Conservation (phyloP, 2,888 invertebrate species). For the Embidobia sp. region DNA sequence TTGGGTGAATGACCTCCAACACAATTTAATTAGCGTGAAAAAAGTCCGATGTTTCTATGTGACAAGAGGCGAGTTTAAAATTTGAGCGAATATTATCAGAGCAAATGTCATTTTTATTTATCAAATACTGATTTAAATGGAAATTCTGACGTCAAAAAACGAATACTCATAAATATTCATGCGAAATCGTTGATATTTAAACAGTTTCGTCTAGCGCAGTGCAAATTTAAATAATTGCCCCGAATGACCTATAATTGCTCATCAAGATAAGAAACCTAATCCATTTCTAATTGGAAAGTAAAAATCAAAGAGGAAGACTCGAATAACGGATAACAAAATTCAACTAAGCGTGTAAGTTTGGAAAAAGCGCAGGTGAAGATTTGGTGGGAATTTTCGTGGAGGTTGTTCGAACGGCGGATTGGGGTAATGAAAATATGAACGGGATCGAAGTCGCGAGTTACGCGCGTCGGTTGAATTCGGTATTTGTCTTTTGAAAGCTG, state of each 20-base stretch:
- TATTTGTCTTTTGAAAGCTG: slow-evolving; percentile 39
- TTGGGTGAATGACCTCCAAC: no score
- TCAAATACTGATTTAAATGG: background rate
- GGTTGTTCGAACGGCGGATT: background rate
- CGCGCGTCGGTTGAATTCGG: slow-evolving; percentile 12
- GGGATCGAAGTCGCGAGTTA: background rate
- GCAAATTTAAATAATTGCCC: background rate
- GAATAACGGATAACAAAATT: no score
- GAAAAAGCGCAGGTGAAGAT: no score
- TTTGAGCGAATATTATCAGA: background rate
- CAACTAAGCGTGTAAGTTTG: no score
- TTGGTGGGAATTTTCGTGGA: no score
- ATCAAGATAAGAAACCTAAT: no score
- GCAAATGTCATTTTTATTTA: slow-evolving; percentile 1
- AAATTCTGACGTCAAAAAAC: background rate
- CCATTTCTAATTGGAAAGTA: no score
- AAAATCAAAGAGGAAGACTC: no score
- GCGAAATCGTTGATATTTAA: background rate
- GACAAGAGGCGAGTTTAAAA: background rate
- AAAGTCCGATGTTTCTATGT: background rate
- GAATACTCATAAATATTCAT: slow-evolving; percentile 8
- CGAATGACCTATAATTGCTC: no score
- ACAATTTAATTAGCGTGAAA: no score
- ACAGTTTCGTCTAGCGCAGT: background rate
- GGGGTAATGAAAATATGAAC: slow-evolving; percentile 31